Evolutionary conservation across 2,888 invertebrate genomes (phyloP).

Genomic region (Ophonus ardosiacus): DNA sequence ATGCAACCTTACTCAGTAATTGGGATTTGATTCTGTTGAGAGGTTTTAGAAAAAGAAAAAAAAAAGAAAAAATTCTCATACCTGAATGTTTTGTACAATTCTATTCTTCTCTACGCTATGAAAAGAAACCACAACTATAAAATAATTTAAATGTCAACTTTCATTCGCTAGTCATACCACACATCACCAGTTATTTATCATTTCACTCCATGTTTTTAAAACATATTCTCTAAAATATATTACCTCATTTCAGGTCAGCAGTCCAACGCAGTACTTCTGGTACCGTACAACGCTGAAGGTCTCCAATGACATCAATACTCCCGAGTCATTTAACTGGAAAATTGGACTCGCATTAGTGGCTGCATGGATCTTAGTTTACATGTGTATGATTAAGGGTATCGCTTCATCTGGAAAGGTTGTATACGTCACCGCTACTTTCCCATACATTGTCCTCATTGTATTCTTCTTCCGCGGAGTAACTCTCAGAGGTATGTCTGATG

Average conservation of each 20-base stretch:
- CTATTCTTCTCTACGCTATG: too few species aligned
- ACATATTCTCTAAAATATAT: neutral
- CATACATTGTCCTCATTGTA: slow-evolving; percentile 95
- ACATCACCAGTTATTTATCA: too few species aligned
- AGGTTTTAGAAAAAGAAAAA: too few species aligned
- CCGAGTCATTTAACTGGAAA: slow-evolving; percentile 93
- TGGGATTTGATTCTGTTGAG: too few species aligned
- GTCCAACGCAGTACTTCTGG: slow-evolving; percentile 97
- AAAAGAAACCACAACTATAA: too few species aligned
- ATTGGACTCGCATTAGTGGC: slow-evolving; percentile 91
- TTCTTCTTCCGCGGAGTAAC: slow-evolving; percentile 97
- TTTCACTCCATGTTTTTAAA: too few species aligned
- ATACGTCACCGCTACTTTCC: slow-evolving; percentile 97
- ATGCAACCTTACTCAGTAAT: too few species aligned
- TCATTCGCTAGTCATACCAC: too few species aligned
- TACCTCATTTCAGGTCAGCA: slow-evolving; percentile 82
- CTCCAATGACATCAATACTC: slow-evolving; percentile 91
- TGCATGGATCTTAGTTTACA: slow-evolving; percentile 96
- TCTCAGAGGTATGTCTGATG: slow-evolving; percentile 91
- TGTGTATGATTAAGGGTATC: slow-evolving; percentile 98
- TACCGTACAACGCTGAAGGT: slow-evolving; percentile 94
- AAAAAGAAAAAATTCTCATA: too few species aligned
- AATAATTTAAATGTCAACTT: too few species aligned
- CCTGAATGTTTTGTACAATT: too few species aligned
- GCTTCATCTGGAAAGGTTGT: slow-evolving; percentile 98